Conservation (phyloP, 2,113 vertebrate species). For the Sterrhoptilus dennistouni region DNA sequence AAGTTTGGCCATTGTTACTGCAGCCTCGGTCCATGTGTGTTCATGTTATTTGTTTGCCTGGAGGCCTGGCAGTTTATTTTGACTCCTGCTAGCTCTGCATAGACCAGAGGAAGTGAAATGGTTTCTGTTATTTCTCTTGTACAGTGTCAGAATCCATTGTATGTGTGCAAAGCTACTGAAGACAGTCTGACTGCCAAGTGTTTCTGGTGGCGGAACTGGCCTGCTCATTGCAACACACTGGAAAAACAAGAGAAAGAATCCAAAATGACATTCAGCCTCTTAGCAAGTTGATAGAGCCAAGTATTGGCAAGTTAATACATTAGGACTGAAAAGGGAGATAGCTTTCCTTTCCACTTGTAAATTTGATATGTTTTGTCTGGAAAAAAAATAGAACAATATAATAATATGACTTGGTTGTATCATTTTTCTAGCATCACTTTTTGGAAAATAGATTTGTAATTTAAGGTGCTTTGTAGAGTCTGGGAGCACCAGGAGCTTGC, state of each 20-base stretch:
- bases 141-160: not conserved
- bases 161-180: not conserved
- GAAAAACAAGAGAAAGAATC: conserved; percentile 16
- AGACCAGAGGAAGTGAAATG: not conserved
- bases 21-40: not conserved
- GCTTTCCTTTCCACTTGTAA: conserved; percentile 25
- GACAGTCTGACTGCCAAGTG: not conserved
- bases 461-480: not conserved
- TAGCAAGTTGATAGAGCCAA: conserved; percentile 1
- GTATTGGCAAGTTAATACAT: conserved; percentile 4
- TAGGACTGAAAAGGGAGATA: not conserved
- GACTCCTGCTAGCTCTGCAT: not conserved
- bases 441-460: conserved; percentile 6
- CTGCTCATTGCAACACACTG: not conserved
- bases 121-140: not conserved
- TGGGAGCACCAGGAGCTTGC: not conserved
- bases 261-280: not conserved
- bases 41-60: not conserved
- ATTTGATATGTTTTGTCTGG: conserved; percentile 28
- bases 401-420: not conserved
- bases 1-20: not conserved
- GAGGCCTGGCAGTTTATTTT: not conserved
- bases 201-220: not conserved
- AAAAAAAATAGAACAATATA: conserved; percentile 22
- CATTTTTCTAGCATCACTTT: not conserved